A percentile compares a stretch with the other conserved stretches of the same genome.
phyloP scores from a whole-genome alignment of 1,140 invertebrate species.

The Thaumatotibia leucotreta region DNA sequence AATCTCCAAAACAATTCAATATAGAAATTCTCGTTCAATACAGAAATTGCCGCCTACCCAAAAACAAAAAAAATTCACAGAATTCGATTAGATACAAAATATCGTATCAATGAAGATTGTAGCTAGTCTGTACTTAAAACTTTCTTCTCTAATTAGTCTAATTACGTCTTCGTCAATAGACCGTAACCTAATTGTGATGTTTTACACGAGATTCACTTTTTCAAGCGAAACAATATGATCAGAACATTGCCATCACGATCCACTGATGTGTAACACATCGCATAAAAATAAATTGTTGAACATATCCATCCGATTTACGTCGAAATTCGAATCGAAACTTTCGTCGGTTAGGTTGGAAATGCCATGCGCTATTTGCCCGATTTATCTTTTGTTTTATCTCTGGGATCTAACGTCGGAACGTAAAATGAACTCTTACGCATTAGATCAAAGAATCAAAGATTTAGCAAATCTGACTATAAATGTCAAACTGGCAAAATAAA shows the following conservation, averaged over 20 bases:
- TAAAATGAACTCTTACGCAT: neutral
- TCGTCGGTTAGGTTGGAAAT: neutral
- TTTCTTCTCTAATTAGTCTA: neutral
- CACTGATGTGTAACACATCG: neutral
- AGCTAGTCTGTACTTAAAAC: neutral
- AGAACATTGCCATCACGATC: neutral
- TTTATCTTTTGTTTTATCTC: neutral
- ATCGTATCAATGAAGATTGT: neutral
- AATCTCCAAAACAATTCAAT: too few species aligned
- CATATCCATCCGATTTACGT: neutral
- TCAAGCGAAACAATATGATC: neutral
- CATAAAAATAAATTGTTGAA: neutral
- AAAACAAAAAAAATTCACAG: too few species aligned
- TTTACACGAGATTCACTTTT: neutral
- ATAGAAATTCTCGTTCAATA: too few species aligned
- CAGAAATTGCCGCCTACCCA: too few species aligned
- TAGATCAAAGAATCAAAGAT: too few species aligned
- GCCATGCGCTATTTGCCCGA: neutral
- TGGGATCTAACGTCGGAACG: neutral
- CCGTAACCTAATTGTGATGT: neutral
- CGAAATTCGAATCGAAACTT: neutral
- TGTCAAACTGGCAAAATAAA: too few species aligned
- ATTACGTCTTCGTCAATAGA: too few species aligned
- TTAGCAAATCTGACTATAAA: too few species aligned
- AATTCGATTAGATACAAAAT: neutral